These are phyloP conservation scores for Trichopoda pennipes DNA, from an alignment of 2,888 invertebrate species.

Conservation along the genomic window DNA sequence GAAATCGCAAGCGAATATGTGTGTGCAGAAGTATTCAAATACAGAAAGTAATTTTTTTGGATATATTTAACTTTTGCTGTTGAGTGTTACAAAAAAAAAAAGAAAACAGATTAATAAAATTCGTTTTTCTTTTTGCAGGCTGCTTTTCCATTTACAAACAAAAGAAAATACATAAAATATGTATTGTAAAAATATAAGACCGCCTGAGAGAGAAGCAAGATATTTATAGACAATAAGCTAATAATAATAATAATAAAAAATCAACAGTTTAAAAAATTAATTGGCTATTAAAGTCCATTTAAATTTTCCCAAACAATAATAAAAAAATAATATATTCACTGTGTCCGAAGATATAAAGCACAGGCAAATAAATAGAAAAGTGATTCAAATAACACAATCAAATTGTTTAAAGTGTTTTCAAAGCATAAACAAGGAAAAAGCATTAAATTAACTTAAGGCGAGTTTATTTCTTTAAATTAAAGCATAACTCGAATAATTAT, in stretches of 20 bases:
- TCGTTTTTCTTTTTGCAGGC: background rate
- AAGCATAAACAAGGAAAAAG: background rate
- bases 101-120: background rate
- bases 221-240: slow-evolving; percentile 8
- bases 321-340: slow-evolving; percentile 14
- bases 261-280: background rate
- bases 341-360: background rate
- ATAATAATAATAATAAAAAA: slow-evolving; percentile 10
- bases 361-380: background rate
- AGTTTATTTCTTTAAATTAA: slow-evolving; percentile 1
- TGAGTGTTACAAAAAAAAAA: slow-evolving; percentile 34
- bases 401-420: background rate
- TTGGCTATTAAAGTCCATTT: background rate
- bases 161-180: slow-evolving; percentile 5
- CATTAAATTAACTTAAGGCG: background rate
- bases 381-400: background rate
- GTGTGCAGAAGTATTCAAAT: slow-evolving; percentile 33
- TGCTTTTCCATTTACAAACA: background rate
- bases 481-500: slow-evolving; percentile 5
- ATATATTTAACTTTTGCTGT: background rate
- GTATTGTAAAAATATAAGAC: background rate
- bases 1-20: slow-evolving; percentile 20
- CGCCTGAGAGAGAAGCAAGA: background rate
- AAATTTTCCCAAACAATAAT: background rate
- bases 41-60: slow-evolving; percentile 14